These are phyloP conservation scores for Adineta ricciae DNA, from an alignment of 2,888 invertebrate species.

Conservation along the genomic window DNA sequence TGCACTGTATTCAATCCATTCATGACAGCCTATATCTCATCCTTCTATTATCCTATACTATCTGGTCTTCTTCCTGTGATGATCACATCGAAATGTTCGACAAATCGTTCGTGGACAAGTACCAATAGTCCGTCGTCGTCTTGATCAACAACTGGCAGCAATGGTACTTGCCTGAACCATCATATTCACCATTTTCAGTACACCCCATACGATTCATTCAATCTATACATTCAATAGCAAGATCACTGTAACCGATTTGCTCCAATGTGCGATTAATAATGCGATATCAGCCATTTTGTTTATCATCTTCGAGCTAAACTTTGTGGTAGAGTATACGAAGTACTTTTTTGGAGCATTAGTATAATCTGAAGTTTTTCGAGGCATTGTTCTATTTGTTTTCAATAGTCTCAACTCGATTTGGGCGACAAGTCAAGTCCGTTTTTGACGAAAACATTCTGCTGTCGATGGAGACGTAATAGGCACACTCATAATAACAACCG, in stretches of 20 bases:
- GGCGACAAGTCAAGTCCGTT: background rate
- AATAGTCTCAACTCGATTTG: background rate
- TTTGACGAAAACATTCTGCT: background rate
- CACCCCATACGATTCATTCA: background rate
- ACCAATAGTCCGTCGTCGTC: background rate
- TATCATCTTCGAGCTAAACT: background rate
- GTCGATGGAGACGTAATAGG: background rate
- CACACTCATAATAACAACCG: background rate
- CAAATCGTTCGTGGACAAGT: background rate
- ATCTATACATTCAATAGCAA: background rate
- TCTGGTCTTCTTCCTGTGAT: background rate
- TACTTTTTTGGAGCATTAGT: background rate
- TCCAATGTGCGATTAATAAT: background rate
- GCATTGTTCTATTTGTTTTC: background rate
- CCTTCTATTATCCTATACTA: background rate
- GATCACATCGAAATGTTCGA: too few relatives aligned
- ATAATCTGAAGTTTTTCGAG: background rate
- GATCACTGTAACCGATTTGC: background rate
- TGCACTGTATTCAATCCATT: background rate
- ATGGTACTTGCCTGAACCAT: background rate
- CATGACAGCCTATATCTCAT: background rate
- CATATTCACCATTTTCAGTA: background rate
- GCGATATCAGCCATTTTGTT: background rate
- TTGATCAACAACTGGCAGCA: background rate
- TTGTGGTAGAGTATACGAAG: background rate